phyloP scores from a whole-genome alignment of 2,888 invertebrate species.

The Poecilobothrus nobilitatus region DNA sequence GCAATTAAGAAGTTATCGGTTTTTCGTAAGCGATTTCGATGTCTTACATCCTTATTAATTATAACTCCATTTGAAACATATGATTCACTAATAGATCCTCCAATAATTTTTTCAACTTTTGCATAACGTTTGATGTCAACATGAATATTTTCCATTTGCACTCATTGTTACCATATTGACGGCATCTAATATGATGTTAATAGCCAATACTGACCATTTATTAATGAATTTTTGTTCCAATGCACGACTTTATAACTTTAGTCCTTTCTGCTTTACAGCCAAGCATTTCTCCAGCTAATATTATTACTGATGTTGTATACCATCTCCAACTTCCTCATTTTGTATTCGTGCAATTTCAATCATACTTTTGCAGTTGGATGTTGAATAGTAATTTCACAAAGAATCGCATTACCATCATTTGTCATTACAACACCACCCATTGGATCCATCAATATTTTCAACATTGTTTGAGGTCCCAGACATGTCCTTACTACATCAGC shows the following conservation, averaged over 20 bases:
- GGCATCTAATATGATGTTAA: slow-evolving; percentile 90
- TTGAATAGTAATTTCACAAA: slow-evolving; percentile 93
- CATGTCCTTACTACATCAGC: slow-evolving; percentile 99
- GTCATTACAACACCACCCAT: slow-evolving; percentile 99
- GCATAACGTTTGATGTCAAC: slow-evolving; percentile 98
- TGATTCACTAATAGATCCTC: slow-evolving; percentile 91
- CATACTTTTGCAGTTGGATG: slow-evolving; percentile 98
- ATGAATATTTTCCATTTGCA: slow-evolving; percentile 81
- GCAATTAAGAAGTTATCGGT: slow-evolving; percentile 96
- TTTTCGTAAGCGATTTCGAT: slow-evolving; percentile 89
- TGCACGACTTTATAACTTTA: slow-evolving; percentile 81
- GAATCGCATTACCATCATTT: slow-evolving; percentile 98
- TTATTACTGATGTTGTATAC: slow-evolving; percentile 98
- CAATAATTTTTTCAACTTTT: slow-evolving; percentile 90
- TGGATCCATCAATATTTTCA: slow-evolving; percentile 99
- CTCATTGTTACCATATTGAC: slow-evolving; percentile 83
- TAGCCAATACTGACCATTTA: slow-evolving; percentile 92
- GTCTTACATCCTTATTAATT: slow-evolving; percentile 98
- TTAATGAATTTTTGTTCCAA: slow-evolving; percentile 97
- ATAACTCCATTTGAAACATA: slow-evolving; percentile 89
- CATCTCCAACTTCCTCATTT: slow-evolving; percentile 99
- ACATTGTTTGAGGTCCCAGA: slow-evolving; percentile 96
- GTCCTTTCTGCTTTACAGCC: slow-evolving; percentile 76
- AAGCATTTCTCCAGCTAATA: slow-evolving; percentile 92
- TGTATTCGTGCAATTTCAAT: slow-evolving; percentile 99